These are phyloP conservation scores for Anthophora plumipes DNA, from an alignment of 2,888 invertebrate genomes.

Conservation along the genomic window DNA sequence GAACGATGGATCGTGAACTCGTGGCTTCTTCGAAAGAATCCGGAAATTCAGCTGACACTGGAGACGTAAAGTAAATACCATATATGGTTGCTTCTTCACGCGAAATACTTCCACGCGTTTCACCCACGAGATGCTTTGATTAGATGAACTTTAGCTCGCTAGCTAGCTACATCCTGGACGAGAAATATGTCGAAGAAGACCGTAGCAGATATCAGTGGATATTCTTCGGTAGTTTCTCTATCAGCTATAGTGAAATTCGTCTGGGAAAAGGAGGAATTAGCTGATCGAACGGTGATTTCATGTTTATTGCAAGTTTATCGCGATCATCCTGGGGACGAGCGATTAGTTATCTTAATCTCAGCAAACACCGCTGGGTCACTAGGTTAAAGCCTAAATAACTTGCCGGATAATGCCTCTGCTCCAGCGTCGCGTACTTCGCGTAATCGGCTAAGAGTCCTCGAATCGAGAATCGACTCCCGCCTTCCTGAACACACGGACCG, in stretches of 20 bases:
- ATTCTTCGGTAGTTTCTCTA: no score
- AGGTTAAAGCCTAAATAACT: constrained; percentile 55
- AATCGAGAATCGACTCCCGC: constrained; percentile 34
- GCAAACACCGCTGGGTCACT: constrained; percentile 28
- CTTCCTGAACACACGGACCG: not conserved
- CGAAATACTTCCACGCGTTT: not conserved
- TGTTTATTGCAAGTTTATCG: constrained; percentile 22
- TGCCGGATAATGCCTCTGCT: constrained; percentile 47
- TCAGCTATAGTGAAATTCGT: not conserved
- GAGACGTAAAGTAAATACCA: not conserved
- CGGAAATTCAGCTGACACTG: not conserved
- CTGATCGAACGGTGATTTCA: not conserved
- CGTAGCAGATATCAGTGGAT: no score
- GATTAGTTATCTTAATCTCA: constrained; percentile 45
- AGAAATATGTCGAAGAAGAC: no score
- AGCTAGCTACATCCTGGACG: no score
- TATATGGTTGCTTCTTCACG: not conserved
- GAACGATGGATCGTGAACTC: no score
- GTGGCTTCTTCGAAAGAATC: not conserved
- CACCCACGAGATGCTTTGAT: not conserved
- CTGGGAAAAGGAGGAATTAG: not conserved
- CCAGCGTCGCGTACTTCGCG: constrained; percentile 23
- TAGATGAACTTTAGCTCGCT: not conserved
- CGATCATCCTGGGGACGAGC: not conserved
- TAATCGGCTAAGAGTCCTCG: constrained; percentile 51